Conservation (phyloP, 2,888 invertebrate genomes). For the Anagyrus pseudococci region DNA sequence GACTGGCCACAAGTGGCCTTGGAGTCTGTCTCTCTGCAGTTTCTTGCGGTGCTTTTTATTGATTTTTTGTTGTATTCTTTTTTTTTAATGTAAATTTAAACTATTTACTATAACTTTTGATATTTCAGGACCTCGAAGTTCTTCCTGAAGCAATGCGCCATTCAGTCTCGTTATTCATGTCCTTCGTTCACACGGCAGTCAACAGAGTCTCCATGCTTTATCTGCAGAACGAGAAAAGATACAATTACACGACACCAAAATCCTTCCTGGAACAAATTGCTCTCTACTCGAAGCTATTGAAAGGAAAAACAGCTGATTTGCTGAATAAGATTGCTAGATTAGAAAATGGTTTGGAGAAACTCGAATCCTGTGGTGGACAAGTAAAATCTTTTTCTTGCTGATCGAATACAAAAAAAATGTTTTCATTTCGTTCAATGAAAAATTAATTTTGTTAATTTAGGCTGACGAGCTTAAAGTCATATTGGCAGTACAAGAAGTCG, state of each 20-base stretch:
- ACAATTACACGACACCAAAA: conserved; percentile 97
- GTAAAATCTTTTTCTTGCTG: conserved; percentile 57
- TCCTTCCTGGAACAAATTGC: conserved; percentile 92
- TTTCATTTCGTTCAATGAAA: no score
- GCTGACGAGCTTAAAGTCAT: conserved; percentile 82
- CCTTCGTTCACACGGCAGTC: conserved; percentile 86
- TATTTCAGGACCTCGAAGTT: conserved; percentile 67
- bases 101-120: conserved; percentile 25
- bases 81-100: no score
- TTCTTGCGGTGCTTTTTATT: conserved; percentile 76
- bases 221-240: conserved; percentile 83
- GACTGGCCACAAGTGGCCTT: conserved; percentile 95
- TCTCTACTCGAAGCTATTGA: conserved; percentile 76
- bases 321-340: conserved; percentile 79
- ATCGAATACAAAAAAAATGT: no score
- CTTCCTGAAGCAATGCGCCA: conserved; percentile 47
- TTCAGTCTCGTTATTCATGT: conserved; percentile 86
- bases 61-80: no score
- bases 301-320: conserved; percentile 73
- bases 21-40: conserved; percentile 84
- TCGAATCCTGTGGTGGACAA: conserved; percentile 85
- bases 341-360: conserved; percentile 87
- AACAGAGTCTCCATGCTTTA: conserved; percentile 84
- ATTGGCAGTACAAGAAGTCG: conserved; percentile 79
- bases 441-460: conserved; percentile 46